A percentile compares a stretch with the other conserved stretches of the same genome.
phyloP scores from a whole-genome alignment of 2,888 invertebrate genomes.

The Toxonevra muliebris region DNA sequence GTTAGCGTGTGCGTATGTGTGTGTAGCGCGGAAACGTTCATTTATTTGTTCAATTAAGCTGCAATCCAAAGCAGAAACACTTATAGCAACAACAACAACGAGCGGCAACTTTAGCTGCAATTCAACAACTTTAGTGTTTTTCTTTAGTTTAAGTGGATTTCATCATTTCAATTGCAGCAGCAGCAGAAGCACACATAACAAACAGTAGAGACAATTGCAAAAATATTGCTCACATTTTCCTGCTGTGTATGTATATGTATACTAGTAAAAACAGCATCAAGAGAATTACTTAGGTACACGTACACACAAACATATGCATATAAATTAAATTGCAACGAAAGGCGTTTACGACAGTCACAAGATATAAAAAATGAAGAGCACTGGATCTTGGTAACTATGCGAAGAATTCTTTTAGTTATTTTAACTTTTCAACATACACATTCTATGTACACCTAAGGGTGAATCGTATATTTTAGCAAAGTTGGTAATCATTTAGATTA shows the following conservation, averaged over 20 bases:
- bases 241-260: too few species aligned
- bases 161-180: constrained; percentile 12
- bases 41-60: constrained; percentile 23
- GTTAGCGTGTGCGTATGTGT: not conserved
- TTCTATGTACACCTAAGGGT: too few species aligned
- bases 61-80: constrained; percentile 16
- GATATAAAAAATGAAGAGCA: not conserved
- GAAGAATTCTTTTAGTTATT: too few species aligned
- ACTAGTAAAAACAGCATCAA: too few species aligned
- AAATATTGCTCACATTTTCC: constrained; percentile 3
- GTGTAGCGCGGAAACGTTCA: not conserved
- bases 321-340: constrained; percentile 17
- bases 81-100: too few species aligned
- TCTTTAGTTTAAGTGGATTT: constrained; percentile 13
- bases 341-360: not conserved
- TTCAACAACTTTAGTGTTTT: not conserved
- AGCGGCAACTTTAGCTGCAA: too few species aligned
- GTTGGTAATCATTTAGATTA: too few species aligned
- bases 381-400: too few species aligned
- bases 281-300: too few species aligned
- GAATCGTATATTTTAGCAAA: too few species aligned
- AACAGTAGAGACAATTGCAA: not conserved
- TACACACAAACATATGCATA: constrained; percentile 5
- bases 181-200: not conserved
- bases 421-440: too few species aligned